These are phyloP conservation scores for Schizaphis graminum DNA, from an alignment of 2,888 invertebrate genomes.

Conservation along the genomic window DNA sequence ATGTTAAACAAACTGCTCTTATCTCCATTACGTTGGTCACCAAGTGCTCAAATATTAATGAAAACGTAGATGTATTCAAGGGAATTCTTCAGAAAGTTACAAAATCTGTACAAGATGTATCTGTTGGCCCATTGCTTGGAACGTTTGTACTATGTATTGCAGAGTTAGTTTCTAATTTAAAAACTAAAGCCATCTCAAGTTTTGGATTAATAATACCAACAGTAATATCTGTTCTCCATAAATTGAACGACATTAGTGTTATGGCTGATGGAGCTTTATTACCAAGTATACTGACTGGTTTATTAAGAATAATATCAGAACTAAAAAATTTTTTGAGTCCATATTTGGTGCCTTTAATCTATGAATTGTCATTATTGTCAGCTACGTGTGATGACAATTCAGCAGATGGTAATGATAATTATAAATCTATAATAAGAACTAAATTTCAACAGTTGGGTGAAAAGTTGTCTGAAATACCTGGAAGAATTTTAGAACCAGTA, in stretches of 20 bases:
- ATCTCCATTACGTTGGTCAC: constrained; percentile 83
- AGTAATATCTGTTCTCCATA: constrained; percentile 62
- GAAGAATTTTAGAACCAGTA: constrained; percentile 83
- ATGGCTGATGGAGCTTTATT: constrained; percentile 61
- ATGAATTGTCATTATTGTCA: constrained; percentile 58
- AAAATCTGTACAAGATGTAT: constrained; percentile 52
- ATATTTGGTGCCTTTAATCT: constrained; percentile 74
- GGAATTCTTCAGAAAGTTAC: constrained; percentile 64
- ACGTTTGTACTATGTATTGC: constrained; percentile 83
- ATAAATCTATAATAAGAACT: constrained; percentile 59
- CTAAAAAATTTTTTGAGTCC: constrained; percentile 88
- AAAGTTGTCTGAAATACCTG: constrained; percentile 76
- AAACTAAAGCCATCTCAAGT: constrained; percentile 76
- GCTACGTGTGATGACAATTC: constrained; percentile 44
- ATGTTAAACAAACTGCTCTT: constrained; percentile 85
- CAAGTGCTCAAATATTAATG: constrained; percentile 55
- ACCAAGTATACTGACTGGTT: constrained; percentile 80
- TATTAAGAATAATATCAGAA: constrained; percentile 86
- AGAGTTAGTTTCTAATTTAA: constrained; percentile 82
- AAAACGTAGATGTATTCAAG: constrained; percentile 61
- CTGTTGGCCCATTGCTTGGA: constrained; percentile 77
- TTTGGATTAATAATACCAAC: constrained; percentile 63
- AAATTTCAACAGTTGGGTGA: constrained; percentile 60
- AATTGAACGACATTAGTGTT: constrained; percentile 35
- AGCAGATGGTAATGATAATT: constrained; percentile 50